These are phyloP conservation scores for Crotalus viridis DNA, from an alignment of 2,113 vertebrate species.

Conservation along the genomic window DNA sequence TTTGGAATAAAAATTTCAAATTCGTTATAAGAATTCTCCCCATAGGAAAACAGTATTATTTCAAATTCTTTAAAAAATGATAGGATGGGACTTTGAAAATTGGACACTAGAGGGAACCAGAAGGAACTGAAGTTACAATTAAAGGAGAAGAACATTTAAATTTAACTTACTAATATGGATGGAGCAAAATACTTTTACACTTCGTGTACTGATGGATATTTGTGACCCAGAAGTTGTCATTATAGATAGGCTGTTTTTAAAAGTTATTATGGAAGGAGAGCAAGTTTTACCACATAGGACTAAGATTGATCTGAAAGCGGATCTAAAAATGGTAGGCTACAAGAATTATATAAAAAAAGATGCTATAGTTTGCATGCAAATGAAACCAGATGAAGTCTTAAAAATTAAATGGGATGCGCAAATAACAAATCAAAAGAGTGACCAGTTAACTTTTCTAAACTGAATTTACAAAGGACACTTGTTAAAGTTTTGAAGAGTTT, in stretches of 20 bases:
- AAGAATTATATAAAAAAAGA: not conserved
- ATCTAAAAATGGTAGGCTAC: not conserved
- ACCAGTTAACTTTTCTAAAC: not conserved
- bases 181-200: not conserved
- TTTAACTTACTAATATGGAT: not conserved
- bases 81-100: not conserved
- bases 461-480: not conserved
- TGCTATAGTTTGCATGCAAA: not conserved
- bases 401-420: not conserved
- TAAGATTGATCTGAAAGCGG: not conserved
- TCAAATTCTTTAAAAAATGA: not conserved
- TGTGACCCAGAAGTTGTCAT: not conserved
- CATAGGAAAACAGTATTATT: not conserved
- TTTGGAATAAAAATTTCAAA: not conserved
- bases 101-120: not conserved
- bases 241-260: not conserved
- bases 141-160: not conserved
- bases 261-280: not conserved
- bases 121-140: not conserved
- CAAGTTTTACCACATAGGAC: not conserved
- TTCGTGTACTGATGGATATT: not conserved
- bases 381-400: not conserved
- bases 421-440: not conserved
- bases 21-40: not conserved
- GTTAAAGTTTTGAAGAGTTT: not conserved